phyloP scores from a whole-genome alignment of 2,113 vertebrate genomes.

The Mobula hypostoma region DNA sequence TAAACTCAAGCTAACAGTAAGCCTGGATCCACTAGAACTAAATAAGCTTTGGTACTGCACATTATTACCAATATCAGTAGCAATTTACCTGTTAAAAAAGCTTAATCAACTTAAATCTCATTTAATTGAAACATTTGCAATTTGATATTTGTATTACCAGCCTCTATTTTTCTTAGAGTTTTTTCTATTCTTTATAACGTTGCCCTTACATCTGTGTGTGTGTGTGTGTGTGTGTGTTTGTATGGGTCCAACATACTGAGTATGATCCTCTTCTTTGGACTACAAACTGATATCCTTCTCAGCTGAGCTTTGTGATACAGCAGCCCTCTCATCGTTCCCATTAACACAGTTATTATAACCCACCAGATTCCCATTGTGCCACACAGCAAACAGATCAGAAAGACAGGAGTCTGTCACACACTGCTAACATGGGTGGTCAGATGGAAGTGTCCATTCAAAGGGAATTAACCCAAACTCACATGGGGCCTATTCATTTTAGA shows the following conservation, averaged over 20 bases:
- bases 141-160: neutral
- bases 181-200: neutral
- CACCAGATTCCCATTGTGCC: constrained; percentile 14
- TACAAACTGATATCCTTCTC: neutral
- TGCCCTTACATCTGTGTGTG: neutral
- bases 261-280: neutral
- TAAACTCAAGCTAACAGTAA: neutral
- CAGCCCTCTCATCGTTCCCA: neutral
- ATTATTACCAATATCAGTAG: no score
- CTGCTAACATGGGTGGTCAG: constrained; percentile 20
- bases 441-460: neutral
- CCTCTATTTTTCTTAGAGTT: neutral
- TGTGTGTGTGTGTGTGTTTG: neutral
- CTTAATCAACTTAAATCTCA: neutral
- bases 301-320: neutral
- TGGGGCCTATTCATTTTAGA: neutral
- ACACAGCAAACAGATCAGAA: neutral
- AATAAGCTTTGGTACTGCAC: neutral
- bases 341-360: neutral
- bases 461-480: neutral
- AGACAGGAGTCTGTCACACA: neutral
- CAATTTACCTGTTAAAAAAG: neutral
- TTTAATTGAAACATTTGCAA: constrained; percentile 5
- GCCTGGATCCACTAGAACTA: neutral
- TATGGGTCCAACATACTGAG: neutral